A percentile compares a stretch with the other conserved stretches of the same genome.
Conservation (phyloP, 2,888 invertebrate genomes). For the Linnaemya tessellans region DNA sequence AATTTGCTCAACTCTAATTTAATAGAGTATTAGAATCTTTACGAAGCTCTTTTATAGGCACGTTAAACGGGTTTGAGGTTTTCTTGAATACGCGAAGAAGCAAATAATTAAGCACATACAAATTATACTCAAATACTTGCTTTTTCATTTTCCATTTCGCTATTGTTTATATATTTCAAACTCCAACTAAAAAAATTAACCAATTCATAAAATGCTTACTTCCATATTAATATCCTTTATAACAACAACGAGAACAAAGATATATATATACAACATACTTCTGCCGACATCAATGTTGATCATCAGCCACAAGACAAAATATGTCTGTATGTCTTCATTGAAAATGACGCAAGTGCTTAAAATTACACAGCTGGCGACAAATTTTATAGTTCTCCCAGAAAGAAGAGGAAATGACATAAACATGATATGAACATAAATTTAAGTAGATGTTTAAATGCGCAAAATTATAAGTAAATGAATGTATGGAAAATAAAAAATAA, state of each 20-base stretch:
- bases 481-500: conserved; percentile 1
- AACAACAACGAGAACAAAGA: conserved; percentile 1
- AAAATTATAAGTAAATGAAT: not conserved
- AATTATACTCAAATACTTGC: too few species aligned
- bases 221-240: conserved; percentile 1
- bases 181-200: too few species aligned
- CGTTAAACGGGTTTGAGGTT: too few species aligned
- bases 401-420: conserved; percentile 55
- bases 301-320: conserved; percentile 62
- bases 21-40: too few species aligned
- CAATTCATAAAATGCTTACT: too few species aligned
- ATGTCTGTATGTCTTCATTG: conserved; percentile 52
- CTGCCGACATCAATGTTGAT: conserved; percentile 48
- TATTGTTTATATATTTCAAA: too few species aligned
- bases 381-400: conserved; percentile 57
- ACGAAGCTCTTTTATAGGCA: too few species aligned
- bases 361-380: conserved; percentile 78
- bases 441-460: conserved; percentile 32
- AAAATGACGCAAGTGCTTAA: conserved; percentile 82
- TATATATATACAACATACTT: not conserved
- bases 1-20: too few species aligned
- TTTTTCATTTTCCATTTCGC: too few species aligned
- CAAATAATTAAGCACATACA: too few species aligned
- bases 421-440: conserved; percentile 57
- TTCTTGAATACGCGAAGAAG: too few species aligned